Evolutionary conservation across 1,140 invertebrate species (phyloP), one percentile per base, ranked within the genome.

Genomic region (Seison nebaliae): DNA sequence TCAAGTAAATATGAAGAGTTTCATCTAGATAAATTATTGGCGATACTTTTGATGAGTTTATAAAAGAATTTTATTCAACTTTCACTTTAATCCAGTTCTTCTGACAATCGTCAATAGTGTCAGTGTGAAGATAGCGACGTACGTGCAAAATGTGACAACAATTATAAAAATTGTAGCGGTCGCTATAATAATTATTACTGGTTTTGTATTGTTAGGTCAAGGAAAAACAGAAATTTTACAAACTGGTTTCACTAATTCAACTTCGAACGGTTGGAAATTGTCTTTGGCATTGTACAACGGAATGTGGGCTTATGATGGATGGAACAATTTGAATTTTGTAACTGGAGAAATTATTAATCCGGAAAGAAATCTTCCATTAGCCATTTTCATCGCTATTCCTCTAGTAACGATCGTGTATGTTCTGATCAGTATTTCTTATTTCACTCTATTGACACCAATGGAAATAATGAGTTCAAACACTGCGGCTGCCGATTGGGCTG

Each of bases 321-420:
- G 51, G 49, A 60, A 54, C 38, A 60, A 59, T 44, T 43, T 60
- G 9, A 61, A 61, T 34, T 61, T 55, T 45, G 51, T 61, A 5
- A 57, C 80, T 0, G 80, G 86, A 60, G 80, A 86, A 60, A 56
- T 86, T 0, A 73, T 76, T 54, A 69, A 84, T 54, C 79, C 80
- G 11, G 71, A 22, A 44, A 59, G 60, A 47, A 62, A 64, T 34
- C 31, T 39, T 15, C 18, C 44, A 20, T 7, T 43, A 9, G 40
- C 36, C 35, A 35, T 45, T 46, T 65, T 64, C 33, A 59, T 74
- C 71, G 73, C 72, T 45, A 47, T 69, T 16, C 66, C 72, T 48
- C 71, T 73, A 1, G 51, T 75, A 4, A 51, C 69, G 3, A 72
- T 75, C 70, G 53, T 76, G 43, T 64, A 68, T 9, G 68, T 17